These are phyloP conservation scores for Diaphora mendica DNA, from an alignment of 2,888 invertebrate species.

Conservation along the genomic window DNA sequence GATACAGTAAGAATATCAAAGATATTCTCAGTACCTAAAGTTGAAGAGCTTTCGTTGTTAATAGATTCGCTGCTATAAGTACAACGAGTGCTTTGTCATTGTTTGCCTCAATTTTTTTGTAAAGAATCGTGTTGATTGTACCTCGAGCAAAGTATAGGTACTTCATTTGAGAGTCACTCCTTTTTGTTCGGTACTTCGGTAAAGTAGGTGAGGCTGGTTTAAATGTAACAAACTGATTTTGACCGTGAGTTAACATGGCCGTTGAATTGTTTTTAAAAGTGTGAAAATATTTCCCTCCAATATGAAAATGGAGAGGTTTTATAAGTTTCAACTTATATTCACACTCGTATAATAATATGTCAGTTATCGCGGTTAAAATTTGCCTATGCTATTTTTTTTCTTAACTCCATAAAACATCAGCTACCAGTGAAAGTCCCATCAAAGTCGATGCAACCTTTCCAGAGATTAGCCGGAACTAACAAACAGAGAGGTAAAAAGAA, in stretches of 20 bases:
- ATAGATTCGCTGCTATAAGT: not conserved
- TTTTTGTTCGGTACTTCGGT: slow-evolving; percentile 10
- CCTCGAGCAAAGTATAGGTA: slow-evolving; percentile 5
- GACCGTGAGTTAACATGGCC: not conserved
- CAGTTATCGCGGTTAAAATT: too few relatives aligned
- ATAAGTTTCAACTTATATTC: too few relatives aligned
- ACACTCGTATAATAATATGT: too few relatives aligned
- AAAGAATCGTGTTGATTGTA: slow-evolving; percentile 16
- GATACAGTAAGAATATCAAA: not conserved
- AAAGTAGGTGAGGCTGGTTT: slow-evolving; percentile 8
- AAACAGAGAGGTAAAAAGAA: too few relatives aligned
- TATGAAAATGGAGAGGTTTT: too few relatives aligned
- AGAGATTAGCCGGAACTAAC: too few relatives aligned
- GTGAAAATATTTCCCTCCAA: not conserved
- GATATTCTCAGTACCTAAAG: not conserved
- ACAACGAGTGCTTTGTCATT: slow-evolving; percentile 14
- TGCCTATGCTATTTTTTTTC: too few relatives aligned
- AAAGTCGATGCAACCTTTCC: too few relatives aligned
- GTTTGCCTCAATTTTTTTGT: slow-evolving; percentile 21
- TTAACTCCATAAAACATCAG: too few relatives aligned
- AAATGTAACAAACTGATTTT: slow-evolving; percentile 2
- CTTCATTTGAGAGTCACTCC: slow-evolving; percentile 10
- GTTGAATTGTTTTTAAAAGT: not conserved
- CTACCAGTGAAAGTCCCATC: too few relatives aligned
- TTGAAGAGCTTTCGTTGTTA: not conserved